Evolutionary conservation across 2,888 invertebrate genomes (phyloP).

Genomic region (Adineta ricciae): DNA sequence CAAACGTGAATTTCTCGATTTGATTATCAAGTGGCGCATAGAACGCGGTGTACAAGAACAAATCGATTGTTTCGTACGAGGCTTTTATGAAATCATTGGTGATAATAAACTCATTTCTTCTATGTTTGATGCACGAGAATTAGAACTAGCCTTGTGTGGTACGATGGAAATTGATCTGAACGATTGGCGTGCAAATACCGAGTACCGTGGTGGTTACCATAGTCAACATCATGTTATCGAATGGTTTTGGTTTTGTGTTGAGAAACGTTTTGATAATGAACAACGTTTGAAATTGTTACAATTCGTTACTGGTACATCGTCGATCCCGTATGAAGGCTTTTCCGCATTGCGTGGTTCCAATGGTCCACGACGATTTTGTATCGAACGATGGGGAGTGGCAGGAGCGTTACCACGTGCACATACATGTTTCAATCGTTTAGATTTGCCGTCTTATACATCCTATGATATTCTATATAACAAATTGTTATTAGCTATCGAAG

Average conservation of each 20-base stretch:
- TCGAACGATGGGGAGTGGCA: slow-evolving; percentile 80
- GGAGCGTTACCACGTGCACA: slow-evolving; percentile 60
- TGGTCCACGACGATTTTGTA: slow-evolving; percentile 85
- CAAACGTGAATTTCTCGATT: slow-evolving; percentile 87
- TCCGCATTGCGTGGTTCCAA: slow-evolving; percentile 84
- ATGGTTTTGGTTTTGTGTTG: slow-evolving; percentile 96
- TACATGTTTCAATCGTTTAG: slow-evolving; percentile 92
- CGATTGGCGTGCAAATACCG: slow-evolving; percentile 88
- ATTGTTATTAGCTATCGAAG: slow-evolving; percentile 79
- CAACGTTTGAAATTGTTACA: slow-evolving; percentile 65
- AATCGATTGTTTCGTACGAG: slow-evolving; percentile 79
- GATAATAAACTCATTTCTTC: slow-evolving; percentile 48
- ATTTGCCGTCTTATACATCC: slow-evolving; percentile 86
- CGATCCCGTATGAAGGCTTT: slow-evolving; percentile 94
- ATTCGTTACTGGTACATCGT: slow-evolving; percentile 94
- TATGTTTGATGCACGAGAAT: slow-evolving; percentile 90
- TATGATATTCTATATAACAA: slow-evolving; percentile 82
- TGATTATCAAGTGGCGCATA: slow-evolving; percentile 82
- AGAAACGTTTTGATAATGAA: slow-evolving; percentile 75
- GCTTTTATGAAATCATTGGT: slow-evolving; percentile 67
- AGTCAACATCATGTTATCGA: slow-evolving; percentile 83
- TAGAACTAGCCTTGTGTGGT: slow-evolving; percentile 89
- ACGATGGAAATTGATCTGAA: slow-evolving; percentile 88
- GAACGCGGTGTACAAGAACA: slow-evolving; percentile 86
- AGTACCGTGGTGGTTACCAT: slow-evolving; percentile 89